Evolutionary conservation across 2,888 invertebrate genomes (phyloP).

Genomic region (Imbricaverruca yamaguchii): DNA sequence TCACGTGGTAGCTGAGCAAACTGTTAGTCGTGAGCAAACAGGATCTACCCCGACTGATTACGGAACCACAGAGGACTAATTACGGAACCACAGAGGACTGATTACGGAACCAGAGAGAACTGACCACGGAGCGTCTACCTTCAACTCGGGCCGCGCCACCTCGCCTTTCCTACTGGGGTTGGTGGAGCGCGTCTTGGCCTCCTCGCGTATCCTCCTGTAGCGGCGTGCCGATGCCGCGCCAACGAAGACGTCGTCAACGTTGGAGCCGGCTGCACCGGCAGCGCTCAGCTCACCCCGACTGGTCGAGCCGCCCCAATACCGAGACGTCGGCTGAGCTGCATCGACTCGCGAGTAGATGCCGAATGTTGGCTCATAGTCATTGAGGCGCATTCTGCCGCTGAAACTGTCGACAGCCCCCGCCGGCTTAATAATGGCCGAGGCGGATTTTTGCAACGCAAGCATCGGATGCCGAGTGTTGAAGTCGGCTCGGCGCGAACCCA

Average conservation of each 20-base stretch:
- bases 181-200: constrained; percentile 9
- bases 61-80: not conserved
- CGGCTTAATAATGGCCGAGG: constrained; percentile 15
- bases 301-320: not conserved
- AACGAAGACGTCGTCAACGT: not conserved
- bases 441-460: constrained; percentile 8
- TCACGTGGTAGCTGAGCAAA: not conserved
- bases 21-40: not conserved
- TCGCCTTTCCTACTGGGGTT: not conserved
- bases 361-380: constrained; percentile 10
- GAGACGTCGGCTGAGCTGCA: not conserved
- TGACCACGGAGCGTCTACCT: not conserved
- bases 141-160: not conserved
- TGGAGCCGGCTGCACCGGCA: not conserved
- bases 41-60: not conserved
- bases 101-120: not conserved
- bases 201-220: constrained; percentile 11
- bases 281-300: not conserved
- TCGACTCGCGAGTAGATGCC: constrained; percentile 6
- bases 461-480: not conserved
- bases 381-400: not conserved
- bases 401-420: not conserved
- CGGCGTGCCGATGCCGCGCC: not conserved
- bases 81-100: not conserved
- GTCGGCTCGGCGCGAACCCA: not conserved